Percentiles rank a stretch among this genome's conserved stretches.
Evolutionary conservation across 2,888 invertebrate species (phyloP).

Genomic region (Sinhomidia bicolor): DNA sequence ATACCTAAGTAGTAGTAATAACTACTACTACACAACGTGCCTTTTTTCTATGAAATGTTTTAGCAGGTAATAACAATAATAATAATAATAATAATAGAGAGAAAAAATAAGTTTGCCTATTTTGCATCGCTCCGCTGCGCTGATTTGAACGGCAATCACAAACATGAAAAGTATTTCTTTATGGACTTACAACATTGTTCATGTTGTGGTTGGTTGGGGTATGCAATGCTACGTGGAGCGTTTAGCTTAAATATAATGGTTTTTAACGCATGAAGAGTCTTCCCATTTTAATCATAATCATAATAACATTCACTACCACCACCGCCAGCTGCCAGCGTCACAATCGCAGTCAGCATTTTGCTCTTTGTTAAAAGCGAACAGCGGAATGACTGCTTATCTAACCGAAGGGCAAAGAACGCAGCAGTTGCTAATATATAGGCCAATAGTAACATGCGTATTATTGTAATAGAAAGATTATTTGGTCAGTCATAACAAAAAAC

Average conservation of each 20-base stretch:
- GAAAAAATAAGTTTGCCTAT: background rate
- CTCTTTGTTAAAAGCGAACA: background rate
- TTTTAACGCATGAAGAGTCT: conserved; percentile 64
- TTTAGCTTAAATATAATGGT: conserved; percentile 8
- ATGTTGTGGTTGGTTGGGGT: conserved; percentile 55
- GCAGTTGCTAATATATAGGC: conserved; percentile 33
- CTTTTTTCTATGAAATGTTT: background rate
- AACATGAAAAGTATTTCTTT: background rate
- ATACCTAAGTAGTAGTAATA: background rate
- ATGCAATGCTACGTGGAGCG: background rate
- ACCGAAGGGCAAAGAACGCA: conserved; percentile 23
- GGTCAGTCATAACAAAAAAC: conserved; percentile 13
- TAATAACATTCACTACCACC: background rate
- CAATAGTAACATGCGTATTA: conserved; percentile 3
- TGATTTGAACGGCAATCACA: background rate
- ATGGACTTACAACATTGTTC: conserved; percentile 1
- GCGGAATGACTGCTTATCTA: background rate
- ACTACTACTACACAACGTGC: background rate
- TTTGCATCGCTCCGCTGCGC: background rate
- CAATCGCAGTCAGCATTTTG: background rate
- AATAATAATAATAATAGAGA: background rate
- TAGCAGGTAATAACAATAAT: background rate
- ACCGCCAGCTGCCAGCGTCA: background rate
- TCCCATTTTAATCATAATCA: conserved; percentile 28
- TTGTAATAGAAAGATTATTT: too few relatives aligned